phyloP scores from a whole-genome alignment of 2,113 vertebrate species.

The Progne subis region DNA sequence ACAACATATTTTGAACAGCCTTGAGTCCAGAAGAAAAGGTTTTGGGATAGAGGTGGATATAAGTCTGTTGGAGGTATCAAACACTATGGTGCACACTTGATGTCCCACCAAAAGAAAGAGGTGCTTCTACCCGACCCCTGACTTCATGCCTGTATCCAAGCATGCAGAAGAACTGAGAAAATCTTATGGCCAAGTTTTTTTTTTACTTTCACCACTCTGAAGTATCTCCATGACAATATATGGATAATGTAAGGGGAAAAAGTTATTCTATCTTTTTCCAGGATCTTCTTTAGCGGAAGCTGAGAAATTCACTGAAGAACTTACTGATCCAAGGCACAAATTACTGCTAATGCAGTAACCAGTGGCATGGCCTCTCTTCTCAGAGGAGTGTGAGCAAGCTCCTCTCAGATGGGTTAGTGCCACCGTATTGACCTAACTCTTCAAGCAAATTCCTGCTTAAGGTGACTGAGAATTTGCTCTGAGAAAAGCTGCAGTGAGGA shows the following conservation, averaged over 20 bases:
- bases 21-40: not conserved
- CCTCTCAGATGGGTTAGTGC: not conserved
- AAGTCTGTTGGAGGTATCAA: not conserved
- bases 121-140: not conserved
- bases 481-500: not conserved
- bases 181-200: not conserved
- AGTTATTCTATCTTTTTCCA: not conserved
- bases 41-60: not conserved
- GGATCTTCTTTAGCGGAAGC: not conserved
- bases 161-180: not conserved
- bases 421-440: not conserved
- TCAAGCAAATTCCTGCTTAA: not conserved
- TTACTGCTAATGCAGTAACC: not conserved
- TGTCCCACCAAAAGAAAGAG: not conserved
- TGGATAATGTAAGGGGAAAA: not conserved
- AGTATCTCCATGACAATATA: not conserved
- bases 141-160: not conserved
- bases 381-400: not conserved
- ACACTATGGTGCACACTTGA: not conserved
- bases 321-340: not conserved
- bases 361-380: not conserved
- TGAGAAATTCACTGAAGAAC: not conserved
- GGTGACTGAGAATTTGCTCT: not conserved
- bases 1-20: not conserved
- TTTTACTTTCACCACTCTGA: not conserved